A percentile compares a stretch with the other conserved stretches of the same genome.
Conservation (phyloP, 2,113 vertebrate genomes). For the Nyctereutes procyonoides region DNA sequence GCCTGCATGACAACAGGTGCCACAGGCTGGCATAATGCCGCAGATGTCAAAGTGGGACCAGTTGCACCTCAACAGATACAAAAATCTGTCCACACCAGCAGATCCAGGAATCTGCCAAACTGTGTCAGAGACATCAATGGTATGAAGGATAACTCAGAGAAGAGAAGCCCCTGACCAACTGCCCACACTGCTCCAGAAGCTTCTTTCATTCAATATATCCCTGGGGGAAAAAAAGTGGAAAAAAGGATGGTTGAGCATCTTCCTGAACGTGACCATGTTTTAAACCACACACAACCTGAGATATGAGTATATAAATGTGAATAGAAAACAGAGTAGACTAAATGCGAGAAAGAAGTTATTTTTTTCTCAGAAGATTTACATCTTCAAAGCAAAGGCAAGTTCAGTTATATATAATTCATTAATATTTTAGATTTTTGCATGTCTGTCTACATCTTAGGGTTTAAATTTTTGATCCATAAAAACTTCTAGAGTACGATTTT, state of each 20-base stretch:
- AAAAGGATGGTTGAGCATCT: background rate
- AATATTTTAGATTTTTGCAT: slow-evolving; percentile 3
- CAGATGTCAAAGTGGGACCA: background rate
- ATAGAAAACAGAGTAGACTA: background rate
- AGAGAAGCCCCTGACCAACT: background rate
- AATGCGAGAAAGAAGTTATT: background rate
- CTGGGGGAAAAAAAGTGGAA: background rate
- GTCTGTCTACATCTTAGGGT: background rate
- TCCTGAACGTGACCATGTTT: background rate
- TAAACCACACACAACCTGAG: background rate
- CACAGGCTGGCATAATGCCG: no score
- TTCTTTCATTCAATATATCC: background rate
- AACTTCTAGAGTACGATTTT: background rate
- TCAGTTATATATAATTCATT: slow-evolving; percentile 13
- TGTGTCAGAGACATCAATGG: background rate
- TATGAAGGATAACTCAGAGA: background rate
- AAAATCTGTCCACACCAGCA: background rate
- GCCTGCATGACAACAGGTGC: no score
- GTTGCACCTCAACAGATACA: background rate
- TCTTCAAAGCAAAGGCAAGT: background rate
- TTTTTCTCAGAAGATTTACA: background rate
- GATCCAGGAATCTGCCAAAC: background rate
- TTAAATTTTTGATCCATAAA: background rate
- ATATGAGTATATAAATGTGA: background rate
- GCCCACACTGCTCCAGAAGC: background rate